Base-by-base conservation (phyloP, 2,888 invertebrate genomes). In the Pteria penguin region DNA sequence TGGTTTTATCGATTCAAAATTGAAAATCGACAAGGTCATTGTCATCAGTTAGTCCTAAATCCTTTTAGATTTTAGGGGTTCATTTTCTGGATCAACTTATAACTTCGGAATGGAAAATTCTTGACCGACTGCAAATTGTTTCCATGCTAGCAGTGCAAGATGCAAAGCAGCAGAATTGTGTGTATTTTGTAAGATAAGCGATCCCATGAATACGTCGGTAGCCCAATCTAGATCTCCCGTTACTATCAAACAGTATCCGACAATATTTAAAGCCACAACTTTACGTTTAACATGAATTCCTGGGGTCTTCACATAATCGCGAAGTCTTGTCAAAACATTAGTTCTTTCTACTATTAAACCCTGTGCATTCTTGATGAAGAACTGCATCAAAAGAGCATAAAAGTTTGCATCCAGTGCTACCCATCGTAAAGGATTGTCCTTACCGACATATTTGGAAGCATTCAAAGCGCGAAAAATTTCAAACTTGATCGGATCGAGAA, bases 101-200 rank as follows among this genome's bases (percentile, higher is more conserved):
- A n/a, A n/a, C n/a, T n/a, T n/a, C n/a, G n/a, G n/a, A n/a, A n/a
- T n/a, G n/a, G n/a, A n/a, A n/a, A n/a, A n/a, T n/a, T n/a, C n/a
- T n/a, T n/a, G n/a, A n/a, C n/a, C n/a, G n/a, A n/a, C n/a, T n/a
- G n/a, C n/a, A n/a, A 27, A 63, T 24, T 22, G 22, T 3, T n/a
- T 33, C 63, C 63, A 63, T 22, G 22, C 63, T 11, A 63, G 8
- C 18, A 63, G 32, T 1, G 63, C 36, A 18, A 63, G 63, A 33
- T 63, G 63, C 63, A 32, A 63, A 18, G 4, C 5, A 36, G 63
- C 63, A 8, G 63, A 63, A 24, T 63, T 63, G 36, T 63, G 36
- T 22, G 32, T 32, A 14, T 36, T 63, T 33, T 4, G 24, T 11
- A 63, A 24, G 11, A 33, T 11, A 4, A 63, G 63, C 4, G 63